Evolutionary conservation across 2,113 vertebrate species (phyloP).

Genomic region (Ancistrus triradiatus): DNA sequence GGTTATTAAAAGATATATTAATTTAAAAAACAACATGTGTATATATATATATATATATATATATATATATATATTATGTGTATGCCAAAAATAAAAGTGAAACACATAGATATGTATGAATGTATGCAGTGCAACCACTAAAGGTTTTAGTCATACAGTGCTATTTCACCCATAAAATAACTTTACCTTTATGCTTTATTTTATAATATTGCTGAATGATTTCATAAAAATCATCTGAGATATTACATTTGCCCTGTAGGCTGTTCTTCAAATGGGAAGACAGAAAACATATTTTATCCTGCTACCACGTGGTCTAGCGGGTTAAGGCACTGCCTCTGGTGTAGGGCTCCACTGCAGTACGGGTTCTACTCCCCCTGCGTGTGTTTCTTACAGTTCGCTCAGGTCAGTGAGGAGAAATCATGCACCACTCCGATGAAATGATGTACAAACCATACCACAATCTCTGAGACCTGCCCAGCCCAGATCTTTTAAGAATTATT

Average conservation of each 20-base stretch:
- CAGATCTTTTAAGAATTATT: neutral
- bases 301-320: neutral
- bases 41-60: neutral
- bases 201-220: too few relatives aligned
- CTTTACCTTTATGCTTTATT: too few relatives aligned
- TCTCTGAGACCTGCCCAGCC: conserved; percentile 35
- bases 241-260: too few relatives aligned
- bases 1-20: neutral
- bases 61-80: neutral
- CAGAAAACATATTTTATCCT: neutral
- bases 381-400: neutral
- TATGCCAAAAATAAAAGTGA: too few relatives aligned
- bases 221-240: too few relatives aligned
- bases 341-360: rapidly evolving
- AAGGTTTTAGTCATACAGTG: too few relatives aligned
- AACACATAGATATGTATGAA: too few relatives aligned
- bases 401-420: conserved; percentile 45
- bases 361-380: neutral
- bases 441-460: conserved; percentile 16
- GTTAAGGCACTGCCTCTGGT: rapidly evolving
- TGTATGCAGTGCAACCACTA: too few relatives aligned
- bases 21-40: neutral
- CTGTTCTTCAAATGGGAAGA: too few relatives aligned
- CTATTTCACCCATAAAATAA: too few relatives aligned
- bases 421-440: conserved; percentile 47